These are phyloP conservation scores for Ridgeia piscesae DNA, from an alignment of 1,140 invertebrate genomes.

Conservation along the genomic window DNA sequence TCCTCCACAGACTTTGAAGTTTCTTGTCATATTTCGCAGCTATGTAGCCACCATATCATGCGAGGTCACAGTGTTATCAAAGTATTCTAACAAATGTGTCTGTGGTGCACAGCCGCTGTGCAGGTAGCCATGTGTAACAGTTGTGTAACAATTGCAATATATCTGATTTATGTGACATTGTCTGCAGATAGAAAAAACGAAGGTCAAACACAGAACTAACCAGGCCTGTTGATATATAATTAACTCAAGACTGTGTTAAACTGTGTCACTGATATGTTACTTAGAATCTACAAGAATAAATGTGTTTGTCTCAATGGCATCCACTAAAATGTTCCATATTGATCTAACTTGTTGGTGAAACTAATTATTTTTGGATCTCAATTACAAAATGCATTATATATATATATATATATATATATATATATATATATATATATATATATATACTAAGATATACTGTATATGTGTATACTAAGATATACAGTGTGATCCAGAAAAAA, in stretches of 20 bases:
- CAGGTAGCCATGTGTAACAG: neutral
- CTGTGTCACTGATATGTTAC: neutral
- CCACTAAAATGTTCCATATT: too few species aligned
- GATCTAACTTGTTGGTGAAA: too few species aligned
- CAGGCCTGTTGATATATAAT: neutral
- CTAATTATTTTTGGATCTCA: too few species aligned
- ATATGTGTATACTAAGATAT: too few species aligned
- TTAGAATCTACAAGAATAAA: neutral
- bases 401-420: too few species aligned
- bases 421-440: too few species aligned
- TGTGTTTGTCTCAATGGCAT: too few species aligned
- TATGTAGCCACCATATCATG: neutral
- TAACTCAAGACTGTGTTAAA: neutral
- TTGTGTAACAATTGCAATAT: neutral
- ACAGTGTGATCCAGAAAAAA: too few species aligned
- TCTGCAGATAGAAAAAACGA: neutral
- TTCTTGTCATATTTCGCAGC: neutral
- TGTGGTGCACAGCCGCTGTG: neutral
- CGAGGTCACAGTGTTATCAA: neutral
- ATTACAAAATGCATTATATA: too few species aligned
- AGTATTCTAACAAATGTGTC: neutral
- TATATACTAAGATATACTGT: too few species aligned
- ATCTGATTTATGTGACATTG: neutral
- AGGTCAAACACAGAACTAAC: neutral
- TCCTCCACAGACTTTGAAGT: neutral